Evolutionary conservation across 2,113 vertebrate genomes (phyloP).

Genomic region (Oriolus oriolus): DNA sequence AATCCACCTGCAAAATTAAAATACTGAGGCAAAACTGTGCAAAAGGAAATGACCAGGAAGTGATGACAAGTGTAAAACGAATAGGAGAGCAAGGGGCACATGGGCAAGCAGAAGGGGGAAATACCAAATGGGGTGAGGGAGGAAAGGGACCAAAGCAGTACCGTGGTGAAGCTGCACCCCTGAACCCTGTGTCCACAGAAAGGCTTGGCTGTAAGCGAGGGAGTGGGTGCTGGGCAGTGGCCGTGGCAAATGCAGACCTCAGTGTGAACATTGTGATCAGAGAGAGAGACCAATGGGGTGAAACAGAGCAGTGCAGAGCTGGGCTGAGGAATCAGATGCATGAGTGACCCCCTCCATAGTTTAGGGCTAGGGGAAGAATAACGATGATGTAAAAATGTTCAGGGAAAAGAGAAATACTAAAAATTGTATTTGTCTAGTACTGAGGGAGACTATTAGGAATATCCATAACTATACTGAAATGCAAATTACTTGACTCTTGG

Average conservation of each 20-base stretch:
- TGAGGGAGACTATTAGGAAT: not conserved
- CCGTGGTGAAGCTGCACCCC: not conserved
- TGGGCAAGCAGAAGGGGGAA: rapidly evolving
- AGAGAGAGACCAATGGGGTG: not conserved
- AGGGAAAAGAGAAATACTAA: not conserved
- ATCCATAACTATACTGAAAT: not conserved
- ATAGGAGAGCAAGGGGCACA: not conserved
- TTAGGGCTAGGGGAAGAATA: not conserved
- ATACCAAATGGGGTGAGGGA: not conserved
- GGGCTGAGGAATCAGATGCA: too few species aligned
- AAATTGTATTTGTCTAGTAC: not conserved
- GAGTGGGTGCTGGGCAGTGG: not conserved
- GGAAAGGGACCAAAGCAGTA: not conserved
- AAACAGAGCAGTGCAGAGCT: rapidly evolving
- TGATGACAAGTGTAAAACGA: not conserved
- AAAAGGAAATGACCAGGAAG: not conserved
- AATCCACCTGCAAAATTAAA: not conserved
- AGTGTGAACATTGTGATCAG: not conserved
- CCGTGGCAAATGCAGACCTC: not conserved
- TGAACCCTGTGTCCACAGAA: rapidly evolving
- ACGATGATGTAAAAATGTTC: not conserved
- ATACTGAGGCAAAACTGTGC: not conserved
- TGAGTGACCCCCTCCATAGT: not conserved
- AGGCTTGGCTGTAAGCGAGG: rapidly evolving
- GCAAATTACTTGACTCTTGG: not conserved